Base-by-base conservation (phyloP, 2,888 invertebrate species). In the Nebria brevicollis region DNA sequence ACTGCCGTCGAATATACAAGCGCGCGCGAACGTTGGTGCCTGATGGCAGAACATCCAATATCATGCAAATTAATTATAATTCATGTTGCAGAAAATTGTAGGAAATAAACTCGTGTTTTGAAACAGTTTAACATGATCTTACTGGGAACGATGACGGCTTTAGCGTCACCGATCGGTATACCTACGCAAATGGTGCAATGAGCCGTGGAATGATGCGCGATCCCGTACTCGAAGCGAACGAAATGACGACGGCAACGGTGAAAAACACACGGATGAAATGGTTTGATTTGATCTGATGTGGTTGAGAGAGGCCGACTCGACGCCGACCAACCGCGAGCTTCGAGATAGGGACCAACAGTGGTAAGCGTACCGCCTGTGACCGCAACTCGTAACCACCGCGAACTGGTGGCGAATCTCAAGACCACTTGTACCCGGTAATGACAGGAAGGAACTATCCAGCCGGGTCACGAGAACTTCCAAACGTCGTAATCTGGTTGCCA, bases 401-500 rank as follows among this genome's bases (percentile, higher is more conserved):
- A 73, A 42, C 66, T 65, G 65, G 68, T 34, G 66, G 65, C 72
- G 73, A 41, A 73, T 73, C 73, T 26, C 75, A 70, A 78, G 80
- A 75, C 79, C 82, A 78, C 82, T 82, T 70, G 77, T 66, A 78
- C 81, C 73, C 76, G 78, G 83, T 82, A 82, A 82, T 81, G 82
- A 81, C 83, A 81, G 81, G 85, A 85, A 83, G 82, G 83, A 83
- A 85, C 81, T 84, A 80, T 80, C 83, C 84, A 84, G 84, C 84
- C 84, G 84, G 84, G 84, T 86, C 85, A 85, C 85, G 85, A 86
- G 85, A 86, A 85, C 85, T 83, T 84, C 77, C 77, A 82, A 78
- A 78, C 80, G 72, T 81, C 78, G 83, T 83, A 83, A 83, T 83
- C 82, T 82, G 80, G 81, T 75, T 78, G 77, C 83, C 83, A 83